phyloP scores from a whole-genome alignment of 2,888 invertebrate genomes.

The Napeogenes inachia region DNA sequence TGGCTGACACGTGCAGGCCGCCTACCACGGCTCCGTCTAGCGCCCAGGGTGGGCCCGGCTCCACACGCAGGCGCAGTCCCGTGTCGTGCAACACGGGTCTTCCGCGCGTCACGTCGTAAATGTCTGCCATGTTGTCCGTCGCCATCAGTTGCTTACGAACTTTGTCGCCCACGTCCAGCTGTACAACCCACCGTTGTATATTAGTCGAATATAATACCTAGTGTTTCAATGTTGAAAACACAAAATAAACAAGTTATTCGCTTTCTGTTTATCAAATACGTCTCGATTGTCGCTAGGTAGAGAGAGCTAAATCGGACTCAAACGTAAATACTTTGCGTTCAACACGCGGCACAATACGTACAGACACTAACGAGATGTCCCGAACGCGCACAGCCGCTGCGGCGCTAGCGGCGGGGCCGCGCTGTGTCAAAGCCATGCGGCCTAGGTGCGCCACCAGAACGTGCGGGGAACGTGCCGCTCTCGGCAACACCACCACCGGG shows the following conservation, averaged over 20 bases:
- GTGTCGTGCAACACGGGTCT: conserved; percentile 94
- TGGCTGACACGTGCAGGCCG: conserved; percentile 89
- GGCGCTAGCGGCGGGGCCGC: conserved; percentile 58
- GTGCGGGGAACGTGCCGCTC: conserved; percentile 85
- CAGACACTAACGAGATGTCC: conserved; percentile 92
- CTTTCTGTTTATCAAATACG: too few species aligned
- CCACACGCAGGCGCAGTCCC: conserved; percentile 83
- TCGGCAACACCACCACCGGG: conserved; percentile 93
- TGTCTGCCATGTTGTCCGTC: conserved; percentile 77
- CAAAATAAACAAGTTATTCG: too few species aligned
- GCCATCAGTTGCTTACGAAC: conserved; percentile 47
- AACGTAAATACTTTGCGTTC: too few species aligned
- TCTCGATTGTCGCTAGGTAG: too few species aligned
- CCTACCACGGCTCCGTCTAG: conserved; percentile 88
- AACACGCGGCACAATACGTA: conserved; percentile 32
- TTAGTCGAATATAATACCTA: too few species aligned
- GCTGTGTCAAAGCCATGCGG: conserved; percentile 82
- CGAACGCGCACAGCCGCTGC: conserved; percentile 81
- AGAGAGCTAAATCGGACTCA: too few species aligned
- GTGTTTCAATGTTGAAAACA: too few species aligned
- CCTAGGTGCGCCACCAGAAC: conserved; percentile 96
- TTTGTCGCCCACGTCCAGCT: conserved; percentile 64
- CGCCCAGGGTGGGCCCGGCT: conserved; percentile 65
- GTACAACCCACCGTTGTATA: background rate
- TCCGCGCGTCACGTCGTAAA: conserved; percentile 86